phyloP scores from a whole-genome alignment of 2,113 vertebrate species.

The Addax nasomaculatus region DNA sequence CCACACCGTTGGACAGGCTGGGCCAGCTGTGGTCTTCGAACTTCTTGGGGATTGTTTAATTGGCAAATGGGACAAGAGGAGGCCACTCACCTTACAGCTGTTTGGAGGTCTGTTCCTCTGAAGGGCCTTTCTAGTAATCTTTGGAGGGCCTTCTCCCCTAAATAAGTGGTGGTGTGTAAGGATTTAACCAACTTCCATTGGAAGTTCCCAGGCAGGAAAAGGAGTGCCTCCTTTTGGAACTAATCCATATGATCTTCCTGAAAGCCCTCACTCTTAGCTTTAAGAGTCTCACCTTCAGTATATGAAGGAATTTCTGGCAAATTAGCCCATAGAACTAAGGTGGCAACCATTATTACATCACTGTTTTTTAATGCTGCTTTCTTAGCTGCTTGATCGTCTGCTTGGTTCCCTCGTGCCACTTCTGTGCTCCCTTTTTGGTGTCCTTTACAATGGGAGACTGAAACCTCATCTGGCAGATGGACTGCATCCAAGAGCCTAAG shows the following conservation, averaged over 20 bases:
- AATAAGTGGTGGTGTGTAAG: not conserved
- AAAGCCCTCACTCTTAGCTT: not conserved
- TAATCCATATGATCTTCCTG: not conserved
- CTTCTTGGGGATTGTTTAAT: not conserved
- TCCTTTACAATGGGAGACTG: not conserved
- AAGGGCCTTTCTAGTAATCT: not conserved
- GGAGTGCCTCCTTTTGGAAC: not conserved
- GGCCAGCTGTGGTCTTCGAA: not conserved
- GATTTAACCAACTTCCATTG: not conserved
- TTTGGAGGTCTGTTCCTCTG: not conserved
- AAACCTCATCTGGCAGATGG: too few species aligned
- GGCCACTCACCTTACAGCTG: not conserved
- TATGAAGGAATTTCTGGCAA: not conserved
- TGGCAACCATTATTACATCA: not conserved
- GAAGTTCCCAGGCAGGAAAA: not conserved
- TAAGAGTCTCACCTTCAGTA: not conserved
- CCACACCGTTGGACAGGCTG: not conserved
- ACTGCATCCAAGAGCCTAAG: not conserved
- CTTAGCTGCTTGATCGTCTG: not conserved
- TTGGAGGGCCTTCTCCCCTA: not conserved
- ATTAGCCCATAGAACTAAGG: not conserved
- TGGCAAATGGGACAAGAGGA: not conserved
- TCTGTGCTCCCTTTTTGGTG: not conserved
- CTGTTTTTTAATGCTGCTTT: not conserved
- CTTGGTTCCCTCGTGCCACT: not conserved